Conservation (phyloP, 2,113 vertebrate genomes). For the Ammodytes dubius region DNA sequence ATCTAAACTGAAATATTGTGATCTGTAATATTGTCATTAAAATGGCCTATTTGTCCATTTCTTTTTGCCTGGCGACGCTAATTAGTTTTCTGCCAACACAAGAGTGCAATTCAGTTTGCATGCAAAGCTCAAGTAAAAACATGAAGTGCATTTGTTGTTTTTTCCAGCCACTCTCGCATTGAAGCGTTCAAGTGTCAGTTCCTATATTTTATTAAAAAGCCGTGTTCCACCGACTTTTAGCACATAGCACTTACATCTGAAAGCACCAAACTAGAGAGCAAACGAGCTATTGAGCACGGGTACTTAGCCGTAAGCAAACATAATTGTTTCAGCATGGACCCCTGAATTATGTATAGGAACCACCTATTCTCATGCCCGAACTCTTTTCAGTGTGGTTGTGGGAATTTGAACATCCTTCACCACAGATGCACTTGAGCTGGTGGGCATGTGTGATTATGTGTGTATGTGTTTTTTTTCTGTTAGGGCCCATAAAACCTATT, state of each 20-base stretch:
- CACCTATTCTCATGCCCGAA: constrained; percentile 77
- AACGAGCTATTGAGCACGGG: constrained; percentile 74
- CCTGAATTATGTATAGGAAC: constrained; percentile 83
- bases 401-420: constrained; percentile 81
- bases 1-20: constrained; percentile 65
- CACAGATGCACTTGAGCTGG: constrained; percentile 78
- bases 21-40: constrained; percentile 59
- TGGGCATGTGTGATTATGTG: constrained; percentile 72
- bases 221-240: constrained; percentile 67
- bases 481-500: constrained; percentile 79
- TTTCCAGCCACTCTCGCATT: constrained; percentile 58
- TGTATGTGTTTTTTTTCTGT: constrained; percentile 60
- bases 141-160: constrained; percentile 70
- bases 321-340: constrained; percentile 80
- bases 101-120: constrained; percentile 64
- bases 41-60: constrained; percentile 45
- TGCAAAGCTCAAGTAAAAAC: constrained; percentile 64
- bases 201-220: constrained; percentile 79
- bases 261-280: constrained; percentile 68
- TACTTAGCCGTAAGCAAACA: constrained; percentile 81
- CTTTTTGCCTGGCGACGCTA: constrained; percentile 26
- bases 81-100: constrained; percentile 47
- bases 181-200: constrained; percentile 62
- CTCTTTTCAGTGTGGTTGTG: constrained; percentile 80
- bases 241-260: constrained; percentile 73